Evolutionary conservation across 1,140 invertebrate genomes (phyloP), one percentile per base, ranked within the genome.

Genomic region (Tetramorium alpestre): DNA sequence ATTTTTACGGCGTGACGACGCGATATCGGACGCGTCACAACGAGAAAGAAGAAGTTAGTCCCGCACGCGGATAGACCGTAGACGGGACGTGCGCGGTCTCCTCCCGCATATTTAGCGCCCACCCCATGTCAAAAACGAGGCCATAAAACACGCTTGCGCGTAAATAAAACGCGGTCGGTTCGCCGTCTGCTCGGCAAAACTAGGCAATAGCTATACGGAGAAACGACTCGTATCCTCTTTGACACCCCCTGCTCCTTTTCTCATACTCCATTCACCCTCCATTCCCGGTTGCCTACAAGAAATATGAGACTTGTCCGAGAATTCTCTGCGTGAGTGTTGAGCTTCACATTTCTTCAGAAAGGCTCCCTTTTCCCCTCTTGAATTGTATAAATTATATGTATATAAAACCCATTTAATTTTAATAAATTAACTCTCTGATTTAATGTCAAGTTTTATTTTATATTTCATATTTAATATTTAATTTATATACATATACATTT

Each of bases 101-200:
- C 62, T 91, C 91, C 62, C 88, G 88, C 90, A 91, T 92, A 92
- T 93, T 93, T 93, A 93, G 89, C 91, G 76, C 90, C 80, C 77
- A 60, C 85, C 65, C 91, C 88, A 76, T 90, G 89, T 88, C 89
- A 87, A 89, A 87, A 90, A 89, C 90, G 90, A 72, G 90, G 85
- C 91, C 93, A 93, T 93, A 93, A 94, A 94, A 93, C 91, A 94
- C 87, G 92, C 89, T 93, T 92, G 92, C 90, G 92, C 87, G 89
- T 92, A 92, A 94, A 94, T 93, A 94, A 94, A 94, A 92, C 88
- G 86, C 89, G 89, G 88, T 86, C 72, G 69, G 28, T 62, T 72
- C 67, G 38, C 33, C 87, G 85, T 41, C 75, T 86, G 75, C 65
- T 91, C 89, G 75, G 73, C 69, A 73, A 88, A 77, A 84, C 85